phyloP scores from a whole-genome alignment of 1,140 invertebrate species.

The Pseudomyrmex cubaensis region DNA sequence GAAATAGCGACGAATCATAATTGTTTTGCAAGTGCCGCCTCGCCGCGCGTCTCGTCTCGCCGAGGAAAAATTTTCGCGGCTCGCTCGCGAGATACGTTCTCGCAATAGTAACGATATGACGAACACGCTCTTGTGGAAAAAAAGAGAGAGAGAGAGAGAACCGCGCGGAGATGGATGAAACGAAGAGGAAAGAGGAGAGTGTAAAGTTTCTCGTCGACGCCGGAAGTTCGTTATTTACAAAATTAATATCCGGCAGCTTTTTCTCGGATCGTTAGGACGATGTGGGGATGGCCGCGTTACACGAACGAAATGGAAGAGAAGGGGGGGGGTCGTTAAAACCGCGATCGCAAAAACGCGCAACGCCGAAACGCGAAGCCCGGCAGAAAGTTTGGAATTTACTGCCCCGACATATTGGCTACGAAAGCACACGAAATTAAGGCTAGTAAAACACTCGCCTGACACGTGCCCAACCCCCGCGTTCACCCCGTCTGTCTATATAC shows the following conservation, averaged over 20 bases:
- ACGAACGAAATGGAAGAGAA: constrained; percentile 54
- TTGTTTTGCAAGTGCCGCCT: constrained; percentile 52
- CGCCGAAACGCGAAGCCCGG: constrained; percentile 68
- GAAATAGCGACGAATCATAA: constrained; percentile 50
- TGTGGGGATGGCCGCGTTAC: constrained; percentile 42
- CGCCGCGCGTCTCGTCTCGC: neutral
- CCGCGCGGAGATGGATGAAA: constrained; percentile 6
- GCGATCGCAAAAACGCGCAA: constrained; percentile 75
- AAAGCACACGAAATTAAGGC: constrained; percentile 83
- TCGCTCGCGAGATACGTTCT: constrained; percentile 39
- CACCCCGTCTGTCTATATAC: neutral
- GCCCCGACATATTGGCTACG: constrained; percentile 82
- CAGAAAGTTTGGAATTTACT: constrained; percentile 81
- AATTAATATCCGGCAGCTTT: constrained; percentile 72
- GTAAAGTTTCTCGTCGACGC: constrained; percentile 59
- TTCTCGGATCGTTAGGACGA: constrained; percentile 54
- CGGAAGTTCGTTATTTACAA: constrained; percentile 68
- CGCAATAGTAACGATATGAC: constrained; percentile 36
- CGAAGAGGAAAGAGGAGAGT: neutral
- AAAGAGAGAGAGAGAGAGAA: neutral
- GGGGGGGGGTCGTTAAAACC: constrained; percentile 73
- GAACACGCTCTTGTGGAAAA: no score
- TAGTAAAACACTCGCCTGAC: constrained; percentile 83
- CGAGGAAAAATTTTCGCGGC: constrained; percentile 41
- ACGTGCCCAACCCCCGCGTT: constrained; percentile 50